These are phyloP conservation scores for Latheticus oryzae DNA, from an alignment of 2,888 invertebrate species.

Conservation along the genomic window DNA sequence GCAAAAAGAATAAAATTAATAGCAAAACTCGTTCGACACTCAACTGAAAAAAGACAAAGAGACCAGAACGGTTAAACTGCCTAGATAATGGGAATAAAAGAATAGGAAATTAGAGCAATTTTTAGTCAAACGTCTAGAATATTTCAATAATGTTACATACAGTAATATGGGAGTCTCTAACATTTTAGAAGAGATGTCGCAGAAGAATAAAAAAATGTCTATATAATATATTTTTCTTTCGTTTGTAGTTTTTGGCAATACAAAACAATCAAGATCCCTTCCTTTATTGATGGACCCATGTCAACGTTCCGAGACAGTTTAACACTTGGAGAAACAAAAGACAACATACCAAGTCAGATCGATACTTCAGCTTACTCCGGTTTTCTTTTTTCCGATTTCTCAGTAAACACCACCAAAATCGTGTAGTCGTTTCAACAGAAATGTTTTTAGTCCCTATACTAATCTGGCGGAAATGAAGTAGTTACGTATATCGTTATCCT, in stretches of 20 bases:
- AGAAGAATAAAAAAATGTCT: no score
- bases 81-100: no score
- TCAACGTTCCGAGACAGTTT: conserved; percentile 33
- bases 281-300: conserved; percentile 32
- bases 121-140: no score
- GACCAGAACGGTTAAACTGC: no score
- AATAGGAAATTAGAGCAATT: no score
- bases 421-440: conserved; percentile 2
- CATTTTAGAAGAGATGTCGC: no score
- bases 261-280: conserved; percentile 16
- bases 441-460: conserved; percentile 10
- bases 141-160: no score
- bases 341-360: conserved; percentile 14
- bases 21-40: no score
- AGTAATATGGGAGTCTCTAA: no score
- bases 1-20: no score
- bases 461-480: conserved; percentile 13
- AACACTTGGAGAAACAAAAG: conserved; percentile 20
- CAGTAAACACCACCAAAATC: neutral
- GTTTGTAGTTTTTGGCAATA: conserved; percentile 9
- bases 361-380: conserved; percentile 3
- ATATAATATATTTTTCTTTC: no score
- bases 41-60: no score
- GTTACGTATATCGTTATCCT: conserved; percentile 30
- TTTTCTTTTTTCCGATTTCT: neutral